Base-by-base conservation (phyloP, 2,888 invertebrate species). In the Corbicula japonica region DNA sequence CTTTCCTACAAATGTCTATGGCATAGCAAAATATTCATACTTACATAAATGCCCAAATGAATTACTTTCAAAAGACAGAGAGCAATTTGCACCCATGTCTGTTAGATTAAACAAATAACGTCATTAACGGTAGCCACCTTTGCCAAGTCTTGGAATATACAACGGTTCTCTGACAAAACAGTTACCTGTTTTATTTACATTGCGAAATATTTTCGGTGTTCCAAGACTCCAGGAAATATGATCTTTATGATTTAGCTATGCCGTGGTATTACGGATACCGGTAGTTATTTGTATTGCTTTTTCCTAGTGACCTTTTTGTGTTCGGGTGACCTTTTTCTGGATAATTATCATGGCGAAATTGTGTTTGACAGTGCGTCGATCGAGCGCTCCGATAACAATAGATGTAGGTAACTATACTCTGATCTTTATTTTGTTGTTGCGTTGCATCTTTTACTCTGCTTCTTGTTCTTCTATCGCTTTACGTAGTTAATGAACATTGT, bases 331-430 rank as follows among this genome's bases (percentile, higher is more conserved):
- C 41, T 10, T 66, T 41, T 30, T 10, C 18, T 28, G 66, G 66
- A 66, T 66, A 41, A 38, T 28, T n/a, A 12, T 32, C 21, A 63
- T 70, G 70, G 38, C 70, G 6, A 35, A n/a, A 21, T 3, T 70
- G 18, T 28, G 60, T 35, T 26, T 70, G 61, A 60, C 38, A 48
- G 52, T 63, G 10, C 68, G 72, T 8, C 72, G 80, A 35, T 56
- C 56, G 18, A 80, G 76, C 60, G 72, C 61, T 35, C 80, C 80
- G 32, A 58, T 80, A 3, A 62, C 62, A 41, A 71, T 80, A 21
- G 50, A 80, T 52, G 80, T 80, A 76, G 63, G 77, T 77, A 72
- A n/a, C n/a, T n/a, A n/a, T n/a, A n/a, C n/a, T n/a, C n/a, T n/a
- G n/a, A n/a, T n/a, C n/a, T n/a, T n/a, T n/a, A n/a, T n/a, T n/a